A percentile compares a stretch with the other conserved stretches of the same genome.
Conservation (phyloP, 23 tunicate species). For the Clavelina lepadiformis region DNA sequence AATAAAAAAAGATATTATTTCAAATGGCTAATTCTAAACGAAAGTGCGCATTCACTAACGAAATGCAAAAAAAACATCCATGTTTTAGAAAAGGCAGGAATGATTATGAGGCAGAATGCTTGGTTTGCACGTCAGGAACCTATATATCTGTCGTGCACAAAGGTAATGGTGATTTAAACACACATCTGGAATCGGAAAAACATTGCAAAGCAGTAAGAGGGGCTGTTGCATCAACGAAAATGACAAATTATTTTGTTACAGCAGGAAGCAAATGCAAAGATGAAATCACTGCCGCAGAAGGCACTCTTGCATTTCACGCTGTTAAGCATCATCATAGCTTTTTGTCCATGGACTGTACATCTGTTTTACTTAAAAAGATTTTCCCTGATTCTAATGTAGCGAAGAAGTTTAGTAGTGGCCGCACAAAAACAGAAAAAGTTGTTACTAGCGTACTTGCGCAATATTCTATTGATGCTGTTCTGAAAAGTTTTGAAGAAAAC, state of each 20-base stretch:
- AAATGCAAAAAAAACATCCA: too few species aligned
- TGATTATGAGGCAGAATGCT: too few species aligned
- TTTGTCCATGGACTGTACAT: conserved; percentile 12
- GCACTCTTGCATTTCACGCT: conserved; percentile 30
- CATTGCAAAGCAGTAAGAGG: conserved; percentile 28
- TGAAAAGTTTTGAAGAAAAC: conserved; percentile 32
- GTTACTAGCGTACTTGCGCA: too few species aligned
- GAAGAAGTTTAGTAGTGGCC: conserved; percentile 12
- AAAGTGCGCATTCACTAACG: too few species aligned
- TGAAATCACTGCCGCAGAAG: conserved; percentile 24
- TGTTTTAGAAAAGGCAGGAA: too few species aligned
- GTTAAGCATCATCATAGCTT: conserved; percentile 22
- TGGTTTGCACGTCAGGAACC: too few species aligned
- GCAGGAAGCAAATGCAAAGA: conserved; percentile 17
- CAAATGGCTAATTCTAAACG: too few species aligned
- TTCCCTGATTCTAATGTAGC: conserved; percentile 21
- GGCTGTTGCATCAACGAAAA: conserved; percentile 16
- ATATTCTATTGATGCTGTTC: conserved; percentile 27
- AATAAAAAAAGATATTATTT: too few species aligned
- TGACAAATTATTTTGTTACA: conserved; percentile 20
- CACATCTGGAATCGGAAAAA: conserved; percentile 24
- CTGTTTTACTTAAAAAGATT: conserved; percentile 14
- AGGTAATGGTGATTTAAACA: not conserved
- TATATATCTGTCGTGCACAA: too few species aligned
- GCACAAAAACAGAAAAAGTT: conserved; percentile 23